These are phyloP conservation scores for Crotophaga sulcirostris DNA, from an alignment of 2,113 vertebrate genomes.

Conservation along the genomic window DNA sequence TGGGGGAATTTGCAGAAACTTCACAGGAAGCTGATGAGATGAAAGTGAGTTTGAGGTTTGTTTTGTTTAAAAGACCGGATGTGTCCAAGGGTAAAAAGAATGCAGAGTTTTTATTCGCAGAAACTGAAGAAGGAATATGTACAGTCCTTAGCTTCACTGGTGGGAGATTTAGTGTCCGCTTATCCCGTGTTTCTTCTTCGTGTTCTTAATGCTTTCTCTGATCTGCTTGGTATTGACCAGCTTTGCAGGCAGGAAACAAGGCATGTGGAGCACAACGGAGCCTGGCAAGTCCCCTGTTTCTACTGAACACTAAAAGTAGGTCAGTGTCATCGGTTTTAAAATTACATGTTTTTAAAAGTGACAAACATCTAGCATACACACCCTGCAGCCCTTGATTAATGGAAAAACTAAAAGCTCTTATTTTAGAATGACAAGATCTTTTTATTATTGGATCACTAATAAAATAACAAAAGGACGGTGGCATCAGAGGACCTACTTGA, in stretches of 20 bases:
- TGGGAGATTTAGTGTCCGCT: background rate
- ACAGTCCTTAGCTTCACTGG: background rate
- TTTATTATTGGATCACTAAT: slow-evolving; percentile 33
- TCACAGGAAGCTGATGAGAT: background rate
- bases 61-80: background rate
- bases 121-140: background rate
- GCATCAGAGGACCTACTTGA: background rate
- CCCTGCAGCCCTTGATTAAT: background rate
- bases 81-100: background rate
- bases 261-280: background rate
- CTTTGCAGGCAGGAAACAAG: background rate
- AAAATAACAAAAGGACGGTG: background rate
- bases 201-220: background rate
- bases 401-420: background rate
- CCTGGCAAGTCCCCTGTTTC: background rate
- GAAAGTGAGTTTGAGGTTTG: background rate
- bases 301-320: background rate
- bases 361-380: background rate
- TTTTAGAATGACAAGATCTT: slow-evolving; percentile 7
- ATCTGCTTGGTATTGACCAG: background rate
- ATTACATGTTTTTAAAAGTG: background rate
- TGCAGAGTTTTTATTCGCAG: background rate
- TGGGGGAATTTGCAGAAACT: background rate
- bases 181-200: background rate
- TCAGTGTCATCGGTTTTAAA: background rate